A percentile compares a stretch with the other conserved stretches of the same genome.
Conservation (phyloP, 2,113 vertebrate genomes). For the Corythaixoides concolor region DNA sequence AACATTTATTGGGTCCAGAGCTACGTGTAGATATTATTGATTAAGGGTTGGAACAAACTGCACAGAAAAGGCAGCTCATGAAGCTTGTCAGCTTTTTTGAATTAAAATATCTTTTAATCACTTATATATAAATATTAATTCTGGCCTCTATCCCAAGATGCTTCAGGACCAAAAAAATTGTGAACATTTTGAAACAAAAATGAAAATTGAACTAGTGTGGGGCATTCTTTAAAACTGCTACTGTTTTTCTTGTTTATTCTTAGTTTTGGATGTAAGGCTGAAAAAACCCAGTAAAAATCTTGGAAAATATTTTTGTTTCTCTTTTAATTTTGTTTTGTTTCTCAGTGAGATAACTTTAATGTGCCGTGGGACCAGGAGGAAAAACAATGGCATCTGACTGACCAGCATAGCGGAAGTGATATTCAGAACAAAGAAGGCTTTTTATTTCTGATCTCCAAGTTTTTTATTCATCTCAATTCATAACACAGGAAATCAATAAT, state of each 20-base stretch:
- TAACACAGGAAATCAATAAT: conserved; percentile 48
- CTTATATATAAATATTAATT: background rate
- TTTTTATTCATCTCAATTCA: conserved; percentile 1
- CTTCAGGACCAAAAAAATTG: background rate
- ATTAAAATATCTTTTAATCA: background rate
- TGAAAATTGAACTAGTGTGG: background rate
- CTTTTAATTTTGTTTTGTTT: background rate
- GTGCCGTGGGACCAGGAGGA: background rate
- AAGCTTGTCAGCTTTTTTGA: background rate
- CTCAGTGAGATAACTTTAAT: background rate
- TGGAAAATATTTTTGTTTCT: background rate
- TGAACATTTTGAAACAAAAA: background rate
- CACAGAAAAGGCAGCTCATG: background rate
- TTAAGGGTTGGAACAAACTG: background rate
- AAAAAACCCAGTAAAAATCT: background rate
- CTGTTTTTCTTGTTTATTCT: background rate
- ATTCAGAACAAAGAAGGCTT: conserved; percentile 10
- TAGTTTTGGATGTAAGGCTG: background rate
- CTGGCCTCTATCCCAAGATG: background rate
- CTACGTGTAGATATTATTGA: background rate
- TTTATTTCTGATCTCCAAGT: background rate
- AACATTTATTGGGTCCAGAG: background rate
- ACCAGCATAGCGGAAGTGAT: background rate
- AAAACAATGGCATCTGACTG: conserved; percentile 23
- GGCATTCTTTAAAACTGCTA: background rate